phyloP scores from a whole-genome alignment of 2,888 invertebrate genomes.

The Dolichopus griseipennis region DNA sequence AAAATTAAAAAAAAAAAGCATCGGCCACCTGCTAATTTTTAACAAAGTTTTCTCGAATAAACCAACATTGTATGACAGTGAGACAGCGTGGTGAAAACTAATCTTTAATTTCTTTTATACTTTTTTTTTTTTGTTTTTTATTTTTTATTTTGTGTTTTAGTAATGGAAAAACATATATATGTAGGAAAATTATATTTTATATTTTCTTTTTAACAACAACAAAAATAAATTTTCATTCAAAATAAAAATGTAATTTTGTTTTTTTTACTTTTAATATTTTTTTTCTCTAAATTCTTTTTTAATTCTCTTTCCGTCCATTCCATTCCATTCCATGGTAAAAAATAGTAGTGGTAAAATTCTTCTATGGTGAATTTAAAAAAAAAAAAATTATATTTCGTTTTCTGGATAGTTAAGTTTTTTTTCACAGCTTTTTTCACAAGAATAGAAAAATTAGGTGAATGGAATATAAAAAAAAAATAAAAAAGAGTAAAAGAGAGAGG shows the following conservation, averaged over 20 bases:
- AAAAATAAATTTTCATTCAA: not conserved
- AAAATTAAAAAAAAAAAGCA: not conserved
- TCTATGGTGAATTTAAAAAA: no score
- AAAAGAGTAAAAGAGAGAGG: not conserved
- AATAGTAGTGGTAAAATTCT: no score
- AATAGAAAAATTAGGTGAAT: not conserved
- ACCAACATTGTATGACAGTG: not conserved
- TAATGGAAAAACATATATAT: not conserved
- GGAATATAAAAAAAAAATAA: not conserved
- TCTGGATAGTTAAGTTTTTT: not conserved
- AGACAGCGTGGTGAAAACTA: not conserved
- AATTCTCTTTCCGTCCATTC: not conserved
- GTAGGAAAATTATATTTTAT: not conserved
- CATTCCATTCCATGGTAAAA: no score
- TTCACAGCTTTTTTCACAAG: constrained; percentile 2
- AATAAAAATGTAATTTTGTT: not conserved
- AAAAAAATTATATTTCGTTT: not conserved
- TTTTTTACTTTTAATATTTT: not conserved
- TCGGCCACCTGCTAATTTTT: constrained; percentile 1
- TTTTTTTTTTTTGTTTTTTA: not conserved
- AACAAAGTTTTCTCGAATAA: not conserved
- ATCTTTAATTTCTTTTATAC: not conserved
- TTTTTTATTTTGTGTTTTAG: not conserved
- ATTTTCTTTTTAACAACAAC: not conserved
- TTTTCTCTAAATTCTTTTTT: not conserved